phyloP scores from a whole-genome alignment of 2,888 invertebrate genomes.

The Trichopoda pennipes region DNA sequence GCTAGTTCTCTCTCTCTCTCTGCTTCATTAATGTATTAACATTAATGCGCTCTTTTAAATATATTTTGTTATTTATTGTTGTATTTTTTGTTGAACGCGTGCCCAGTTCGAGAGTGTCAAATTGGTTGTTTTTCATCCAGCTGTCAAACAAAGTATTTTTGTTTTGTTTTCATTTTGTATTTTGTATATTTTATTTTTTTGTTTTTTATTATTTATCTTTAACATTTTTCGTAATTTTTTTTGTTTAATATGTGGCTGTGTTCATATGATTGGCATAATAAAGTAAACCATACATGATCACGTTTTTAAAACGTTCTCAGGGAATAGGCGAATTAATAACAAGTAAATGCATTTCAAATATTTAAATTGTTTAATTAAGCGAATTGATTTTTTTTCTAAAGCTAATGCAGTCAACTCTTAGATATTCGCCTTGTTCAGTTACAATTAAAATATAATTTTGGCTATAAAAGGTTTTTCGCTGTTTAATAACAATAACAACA shows the following conservation, averaged over 20 bases:
- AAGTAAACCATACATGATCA: too few species aligned
- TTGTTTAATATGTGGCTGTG: neutral
- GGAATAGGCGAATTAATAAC: too few species aligned
- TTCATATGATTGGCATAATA: too few species aligned
- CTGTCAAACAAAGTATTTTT: slow-evolving; percentile 52
- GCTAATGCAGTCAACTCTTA: too few species aligned
- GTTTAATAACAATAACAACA: too few species aligned
- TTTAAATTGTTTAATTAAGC: too few species aligned
- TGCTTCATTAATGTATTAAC: neutral
- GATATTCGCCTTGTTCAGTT: too few species aligned
- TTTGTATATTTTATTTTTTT: slow-evolving; percentile 9
- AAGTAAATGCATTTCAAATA: too few species aligned
- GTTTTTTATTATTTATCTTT: slow-evolving; percentile 26
- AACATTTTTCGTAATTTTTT: slow-evolving; percentile 28
- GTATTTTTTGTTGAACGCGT: slow-evolving; percentile 50
- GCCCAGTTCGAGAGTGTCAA: slow-evolving; percentile 57
- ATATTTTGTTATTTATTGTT: neutral
- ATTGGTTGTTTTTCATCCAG: slow-evolving; percentile 57
- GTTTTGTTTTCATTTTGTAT: slow-evolving; percentile 6
- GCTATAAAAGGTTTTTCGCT: too few species aligned
- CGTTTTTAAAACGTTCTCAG: too few species aligned
- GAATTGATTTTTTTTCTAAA: too few species aligned
- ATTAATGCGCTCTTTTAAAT: neutral
- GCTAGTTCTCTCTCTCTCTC: slow-evolving; percentile 4
- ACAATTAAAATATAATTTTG: too few species aligned